Evolutionary conservation across 2,888 invertebrate species (phyloP).

Genomic region (Phengaris alcon): DNA sequence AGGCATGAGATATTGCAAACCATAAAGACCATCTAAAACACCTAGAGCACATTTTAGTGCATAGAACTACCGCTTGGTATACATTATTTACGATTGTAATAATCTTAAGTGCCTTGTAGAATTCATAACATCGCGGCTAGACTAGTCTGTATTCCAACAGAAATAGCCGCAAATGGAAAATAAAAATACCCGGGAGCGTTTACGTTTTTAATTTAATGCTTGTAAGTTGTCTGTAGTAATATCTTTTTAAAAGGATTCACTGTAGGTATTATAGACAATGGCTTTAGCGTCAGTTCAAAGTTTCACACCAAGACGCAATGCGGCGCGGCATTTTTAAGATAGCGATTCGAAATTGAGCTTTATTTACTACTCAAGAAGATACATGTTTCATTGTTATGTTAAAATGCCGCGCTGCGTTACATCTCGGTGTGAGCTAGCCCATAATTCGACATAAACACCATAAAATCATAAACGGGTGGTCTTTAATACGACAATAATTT

Average conservation of each 20-base stretch:
- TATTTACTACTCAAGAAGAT: too few species aligned
- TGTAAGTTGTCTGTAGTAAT: neutral
- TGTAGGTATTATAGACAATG: neutral
- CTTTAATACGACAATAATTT: too few species aligned
- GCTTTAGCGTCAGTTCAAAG: too few species aligned
- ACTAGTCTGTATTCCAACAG: slow-evolving; percentile 27
- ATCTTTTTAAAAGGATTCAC: neutral
- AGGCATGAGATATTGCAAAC: neutral
- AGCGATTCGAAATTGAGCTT: too few species aligned
- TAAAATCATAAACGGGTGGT: too few species aligned
- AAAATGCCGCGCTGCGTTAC: too few species aligned
- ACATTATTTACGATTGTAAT: slow-evolving; percentile 44
- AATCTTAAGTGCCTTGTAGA: slow-evolving; percentile 41
- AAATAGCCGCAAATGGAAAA: slow-evolving; percentile 31
- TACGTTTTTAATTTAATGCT: slow-evolving; percentile 17
- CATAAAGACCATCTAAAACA: slow-evolving; percentile 29
- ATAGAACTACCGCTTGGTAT: slow-evolving; percentile 32
- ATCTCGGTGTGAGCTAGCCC: too few species aligned
- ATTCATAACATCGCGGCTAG: slow-evolving; percentile 33
- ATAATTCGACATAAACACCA: too few species aligned
- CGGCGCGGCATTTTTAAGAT: too few species aligned
- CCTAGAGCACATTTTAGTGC: slow-evolving; percentile 29
- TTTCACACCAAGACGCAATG: too few species aligned
- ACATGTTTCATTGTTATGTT: too few species aligned
- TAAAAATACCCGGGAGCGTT: slow-evolving; percentile 15